phyloP scores from a whole-genome alignment of 2,113 vertebrate genomes.

The Struthidea cinerea region DNA sequence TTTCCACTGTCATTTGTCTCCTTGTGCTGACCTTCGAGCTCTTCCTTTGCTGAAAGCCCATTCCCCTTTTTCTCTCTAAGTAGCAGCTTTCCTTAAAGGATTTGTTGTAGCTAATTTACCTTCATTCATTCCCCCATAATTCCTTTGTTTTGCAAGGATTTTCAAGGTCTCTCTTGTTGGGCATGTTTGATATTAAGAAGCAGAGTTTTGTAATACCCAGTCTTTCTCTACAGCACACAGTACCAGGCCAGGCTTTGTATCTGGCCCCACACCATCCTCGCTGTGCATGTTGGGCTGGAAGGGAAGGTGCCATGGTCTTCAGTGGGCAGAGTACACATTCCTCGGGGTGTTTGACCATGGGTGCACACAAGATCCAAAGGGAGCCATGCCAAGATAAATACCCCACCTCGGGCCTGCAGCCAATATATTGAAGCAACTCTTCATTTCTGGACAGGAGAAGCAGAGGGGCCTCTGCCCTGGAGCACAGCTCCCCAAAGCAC shows the following conservation, averaged over 20 bases:
- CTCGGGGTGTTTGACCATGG: not conserved
- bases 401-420: not conserved
- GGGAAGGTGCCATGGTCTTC: not conserved
- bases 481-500: not conserved
- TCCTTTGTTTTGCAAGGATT: not conserved
- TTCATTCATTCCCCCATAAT: not conserved
- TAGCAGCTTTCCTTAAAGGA: not conserved
- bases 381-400: constrained; percentile 6
- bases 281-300: not conserved
- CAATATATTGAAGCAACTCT: not conserved
- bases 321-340: not conserved
- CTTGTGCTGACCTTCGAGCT: not conserved
- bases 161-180: not conserved
- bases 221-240: not conserved
- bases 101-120: not conserved
- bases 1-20: not conserved
- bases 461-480: not conserved
- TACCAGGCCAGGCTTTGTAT: not conserved
- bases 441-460: not conserved
- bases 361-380: not conserved
- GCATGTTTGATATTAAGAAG: not conserved
- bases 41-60: not conserved
- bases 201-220: not conserved
- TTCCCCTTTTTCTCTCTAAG: not conserved
- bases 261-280: not conserved